Evolutionary conservation across 1,140 invertebrate genomes (phyloP).

Genomic region (Calycopis cecrops): DNA sequence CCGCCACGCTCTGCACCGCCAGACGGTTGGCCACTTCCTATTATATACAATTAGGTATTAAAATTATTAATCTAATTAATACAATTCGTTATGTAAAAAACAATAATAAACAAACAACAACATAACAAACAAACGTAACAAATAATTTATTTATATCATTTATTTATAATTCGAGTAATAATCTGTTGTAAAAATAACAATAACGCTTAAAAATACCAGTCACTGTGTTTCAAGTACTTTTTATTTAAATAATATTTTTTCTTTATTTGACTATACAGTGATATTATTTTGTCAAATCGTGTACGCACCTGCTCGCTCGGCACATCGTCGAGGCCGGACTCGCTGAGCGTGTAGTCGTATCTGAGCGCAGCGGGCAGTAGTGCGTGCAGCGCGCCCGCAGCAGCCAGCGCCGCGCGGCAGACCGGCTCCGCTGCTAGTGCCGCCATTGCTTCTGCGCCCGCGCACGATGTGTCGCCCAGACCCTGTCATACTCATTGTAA

Average conservation of each 20-base stretch:
- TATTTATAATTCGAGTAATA: too few species aligned
- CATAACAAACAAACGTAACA: too few species aligned
- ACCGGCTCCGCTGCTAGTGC: conserved; percentile 88
- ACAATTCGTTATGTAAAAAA: too few species aligned
- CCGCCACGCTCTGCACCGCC: conserved; percentile 91
- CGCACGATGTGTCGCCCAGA: conserved; percentile 61
- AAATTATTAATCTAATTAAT: too few species aligned
- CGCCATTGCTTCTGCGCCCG: conserved; percentile 91
- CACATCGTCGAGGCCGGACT: conserved; percentile 92
- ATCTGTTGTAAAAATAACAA: too few species aligned
- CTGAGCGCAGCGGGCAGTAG: conserved; percentile 93
- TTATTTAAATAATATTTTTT: too few species aligned
- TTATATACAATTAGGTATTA: conserved; percentile 13
- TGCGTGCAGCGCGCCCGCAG: conserved; percentile 95
- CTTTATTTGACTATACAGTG: too few species aligned
- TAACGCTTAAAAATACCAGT: too few species aligned
- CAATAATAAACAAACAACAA: too few species aligned
- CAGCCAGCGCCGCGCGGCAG: conserved; percentile 92
- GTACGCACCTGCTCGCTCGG: conserved; percentile 85
- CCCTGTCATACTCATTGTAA: conserved; percentile 34
- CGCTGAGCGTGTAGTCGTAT: conserved; percentile 98
- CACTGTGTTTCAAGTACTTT: too few species aligned
- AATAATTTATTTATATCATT: too few species aligned
- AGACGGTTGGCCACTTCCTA: conserved; percentile 94
- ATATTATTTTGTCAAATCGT: too few species aligned